Evolutionary conservation across 2,113 vertebrate genomes (phyloP).

Genomic region (Sakesphorus luctuosus): DNA sequence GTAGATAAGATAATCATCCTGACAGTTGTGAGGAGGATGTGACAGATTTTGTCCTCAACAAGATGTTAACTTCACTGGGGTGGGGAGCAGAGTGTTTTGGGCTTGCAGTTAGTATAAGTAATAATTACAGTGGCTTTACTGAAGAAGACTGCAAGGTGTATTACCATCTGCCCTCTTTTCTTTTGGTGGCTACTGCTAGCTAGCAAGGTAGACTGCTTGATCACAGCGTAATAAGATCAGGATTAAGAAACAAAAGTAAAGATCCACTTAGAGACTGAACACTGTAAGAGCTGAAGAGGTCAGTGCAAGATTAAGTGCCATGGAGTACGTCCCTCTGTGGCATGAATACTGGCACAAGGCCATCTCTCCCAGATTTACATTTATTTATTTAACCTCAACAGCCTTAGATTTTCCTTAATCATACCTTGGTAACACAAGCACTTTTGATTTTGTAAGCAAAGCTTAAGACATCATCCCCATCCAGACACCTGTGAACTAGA

Average conservation of each 20-base stretch:
- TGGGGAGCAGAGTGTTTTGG: neutral
- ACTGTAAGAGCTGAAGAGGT: neutral
- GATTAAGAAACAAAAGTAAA: constrained; percentile 5
- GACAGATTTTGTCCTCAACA: neutral
- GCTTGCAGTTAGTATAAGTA: neutral
- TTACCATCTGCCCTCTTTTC: neutral
- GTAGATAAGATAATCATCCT: neutral
- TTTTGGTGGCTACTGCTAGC: neutral
- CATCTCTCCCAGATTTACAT: neutral
- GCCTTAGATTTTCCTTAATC: neutral
- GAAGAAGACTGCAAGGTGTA: neutral
- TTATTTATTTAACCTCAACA: neutral
- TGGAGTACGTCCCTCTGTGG: neutral
- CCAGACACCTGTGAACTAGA: neutral
- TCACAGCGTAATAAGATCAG: neutral
- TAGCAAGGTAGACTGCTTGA: neutral
- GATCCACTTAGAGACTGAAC: neutral
- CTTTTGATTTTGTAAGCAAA: neutral
- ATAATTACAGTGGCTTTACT: neutral
- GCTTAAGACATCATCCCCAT: neutral
- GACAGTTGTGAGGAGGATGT: neutral
- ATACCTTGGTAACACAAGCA: neutral
- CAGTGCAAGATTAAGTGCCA: neutral
- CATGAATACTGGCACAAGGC: neutral
- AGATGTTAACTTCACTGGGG: neutral